Conservation (phyloP, 2,888 invertebrate species). For the Nomada goodeniana region DNA sequence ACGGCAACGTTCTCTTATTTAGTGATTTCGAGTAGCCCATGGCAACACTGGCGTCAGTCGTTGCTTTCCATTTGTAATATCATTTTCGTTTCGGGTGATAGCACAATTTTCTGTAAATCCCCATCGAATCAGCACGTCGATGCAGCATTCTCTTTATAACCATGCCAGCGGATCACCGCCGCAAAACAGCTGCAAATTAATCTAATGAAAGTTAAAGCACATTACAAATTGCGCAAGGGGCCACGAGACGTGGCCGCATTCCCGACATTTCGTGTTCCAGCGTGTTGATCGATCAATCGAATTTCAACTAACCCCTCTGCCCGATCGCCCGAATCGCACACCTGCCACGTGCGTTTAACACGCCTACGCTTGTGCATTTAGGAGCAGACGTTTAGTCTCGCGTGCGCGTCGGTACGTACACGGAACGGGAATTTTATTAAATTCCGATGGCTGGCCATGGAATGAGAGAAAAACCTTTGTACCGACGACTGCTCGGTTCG, state of each 20-base stretch:
- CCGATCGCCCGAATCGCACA: constrained; percentile 25
- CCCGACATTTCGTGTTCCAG: constrained; percentile 26
- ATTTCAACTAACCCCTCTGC: constrained; percentile 50
- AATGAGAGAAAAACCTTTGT: constrained; percentile 66
- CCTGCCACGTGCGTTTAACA: constrained; percentile 24
- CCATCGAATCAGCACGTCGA: no score
- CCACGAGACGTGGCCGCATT: constrained; percentile 7
- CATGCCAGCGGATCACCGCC: not conserved
- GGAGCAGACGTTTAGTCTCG: constrained; percentile 55
- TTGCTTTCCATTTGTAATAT: no score
- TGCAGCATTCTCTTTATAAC: no score
- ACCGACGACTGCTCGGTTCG: constrained; percentile 58
- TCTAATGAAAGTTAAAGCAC: not conserved
- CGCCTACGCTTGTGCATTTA: constrained; percentile 43
- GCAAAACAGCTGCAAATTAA: not conserved
- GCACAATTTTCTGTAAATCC: no score
- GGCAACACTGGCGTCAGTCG: no score
- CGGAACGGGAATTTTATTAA: constrained; percentile 74
- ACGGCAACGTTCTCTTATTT: no score
- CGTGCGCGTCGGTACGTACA: constrained; percentile 59
- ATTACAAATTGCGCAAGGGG: not conserved
- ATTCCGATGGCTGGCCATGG: constrained; percentile 69
- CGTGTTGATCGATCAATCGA: constrained; percentile 46
- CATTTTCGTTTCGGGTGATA: no score
- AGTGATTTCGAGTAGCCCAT: no score